These are phyloP conservation scores for Psophia crepitans DNA, from an alignment of 2,113 vertebrate genomes.

Conservation along the genomic window DNA sequence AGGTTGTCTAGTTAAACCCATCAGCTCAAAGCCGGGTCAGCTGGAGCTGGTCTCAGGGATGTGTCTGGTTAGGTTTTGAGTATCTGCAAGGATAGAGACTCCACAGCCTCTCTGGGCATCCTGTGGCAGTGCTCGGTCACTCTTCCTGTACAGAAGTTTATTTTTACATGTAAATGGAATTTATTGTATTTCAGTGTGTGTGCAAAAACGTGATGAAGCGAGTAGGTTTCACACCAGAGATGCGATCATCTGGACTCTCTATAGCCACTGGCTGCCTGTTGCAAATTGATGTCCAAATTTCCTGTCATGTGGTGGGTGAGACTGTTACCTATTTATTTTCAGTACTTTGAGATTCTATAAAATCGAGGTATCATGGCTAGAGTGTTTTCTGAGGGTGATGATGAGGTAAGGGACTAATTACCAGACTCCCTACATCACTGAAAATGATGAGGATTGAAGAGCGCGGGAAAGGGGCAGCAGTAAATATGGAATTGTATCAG, in stretches of 20 bases:
- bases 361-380: neutral
- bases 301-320: neutral
- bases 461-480: neutral
- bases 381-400: rapidly evolving
- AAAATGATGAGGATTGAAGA: neutral
- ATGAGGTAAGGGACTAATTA: neutral
- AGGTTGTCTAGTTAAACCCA: neutral
- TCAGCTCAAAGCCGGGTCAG: neutral
- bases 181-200: neutral
- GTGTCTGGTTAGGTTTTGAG: neutral
- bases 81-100: neutral
- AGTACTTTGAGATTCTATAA: neutral
- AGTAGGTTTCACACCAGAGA: neutral
- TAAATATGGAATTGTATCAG: rapidly evolving
- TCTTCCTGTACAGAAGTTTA: neutral
- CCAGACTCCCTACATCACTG: neutral
- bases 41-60: neutral
- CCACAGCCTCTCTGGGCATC: neutral
- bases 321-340: neutral
- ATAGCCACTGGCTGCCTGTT: neutral
- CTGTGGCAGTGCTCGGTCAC: neutral
- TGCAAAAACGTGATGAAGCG: neutral
- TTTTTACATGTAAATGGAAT: neutral
- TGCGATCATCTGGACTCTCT: neutral
- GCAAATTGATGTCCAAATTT: neutral